Base-by-base conservation (phyloP, 2,113 vertebrate genomes). In the Ibidorhyncha struthersii region DNA sequence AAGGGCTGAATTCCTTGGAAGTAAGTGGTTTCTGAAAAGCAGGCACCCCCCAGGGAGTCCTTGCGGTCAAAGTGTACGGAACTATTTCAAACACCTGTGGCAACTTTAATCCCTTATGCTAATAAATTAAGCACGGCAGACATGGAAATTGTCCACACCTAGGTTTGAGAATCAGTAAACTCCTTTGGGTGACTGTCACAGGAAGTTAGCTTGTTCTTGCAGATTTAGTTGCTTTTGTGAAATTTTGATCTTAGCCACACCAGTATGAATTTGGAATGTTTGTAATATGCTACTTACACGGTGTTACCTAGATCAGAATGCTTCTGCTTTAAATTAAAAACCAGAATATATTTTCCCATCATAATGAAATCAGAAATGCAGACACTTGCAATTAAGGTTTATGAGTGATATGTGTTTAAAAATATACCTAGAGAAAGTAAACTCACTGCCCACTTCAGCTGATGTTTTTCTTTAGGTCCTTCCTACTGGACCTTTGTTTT, bases 51-150 rank as follows among this genome's bases (percentile, higher is more conserved):
- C 73, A 63, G 96, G 96, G 95, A 97, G 93, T 67, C 72, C 87
- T 93, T 80, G 84, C 38, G 91, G 97, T 97, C 97, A 96, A 92
- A 97, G 96, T 81, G 87, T 93, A 70, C 3, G 14, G 94, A 95
- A 97, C 91, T 86, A 83, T 97, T 96, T 97, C 96, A 97, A 97
- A 94, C 93, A 96, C 95, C 93, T 96, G 95, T 96, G 96, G 95
- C 95, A 98, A 93, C 90, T 96, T 93, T 96, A 97, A 96, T 96
- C 82, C 95, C 96, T 81, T 74, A 41, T 77, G 94, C 84, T 96
- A 97, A 97, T 97, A 96, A 97, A 97, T 97, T 97, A 91, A 86
- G 69, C 74, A 71, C 23, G 88, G 91, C 95, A 94, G 91, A 96
- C 95, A n/a, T 29, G 67, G 94, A 97, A 96, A 87, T 94, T 92